A percentile compares a stretch with the other conserved stretches of the same genome.
These are phyloP conservation scores for Limonius californicus DNA, from an alignment of 1,140 invertebrate genomes.

Conservation along the genomic window DNA sequence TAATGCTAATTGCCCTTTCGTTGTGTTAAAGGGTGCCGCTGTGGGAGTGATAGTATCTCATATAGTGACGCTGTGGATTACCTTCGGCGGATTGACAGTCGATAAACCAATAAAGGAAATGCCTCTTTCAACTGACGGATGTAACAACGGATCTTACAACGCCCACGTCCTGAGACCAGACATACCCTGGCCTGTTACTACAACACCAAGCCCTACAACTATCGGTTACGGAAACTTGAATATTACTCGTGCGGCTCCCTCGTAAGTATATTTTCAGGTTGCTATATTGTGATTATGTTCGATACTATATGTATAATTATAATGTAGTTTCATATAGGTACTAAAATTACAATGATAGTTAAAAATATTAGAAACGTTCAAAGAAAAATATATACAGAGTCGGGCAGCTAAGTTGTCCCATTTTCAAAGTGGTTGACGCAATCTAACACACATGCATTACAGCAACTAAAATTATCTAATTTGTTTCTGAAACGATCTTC, in stretches of 20 bases:
- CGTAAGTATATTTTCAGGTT: slow-evolving; percentile 37
- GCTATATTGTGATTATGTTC: too few relatives aligned
- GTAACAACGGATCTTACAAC: slow-evolving; percentile 63
- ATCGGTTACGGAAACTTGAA: slow-evolving; percentile 28
- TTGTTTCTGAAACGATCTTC: too few relatives aligned
- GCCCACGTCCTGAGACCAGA: slow-evolving; percentile 13
- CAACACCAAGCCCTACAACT: slow-evolving; percentile 33
- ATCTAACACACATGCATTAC: too few relatives aligned
- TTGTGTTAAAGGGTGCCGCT: slow-evolving; percentile 55
- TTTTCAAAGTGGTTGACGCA: too few relatives aligned
- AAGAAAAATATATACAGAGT: too few relatives aligned
- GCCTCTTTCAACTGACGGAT: slow-evolving; percentile 58
- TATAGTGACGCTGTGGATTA: slow-evolving; percentile 62
- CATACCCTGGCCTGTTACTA: background rate
- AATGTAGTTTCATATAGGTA: too few relatives aligned
- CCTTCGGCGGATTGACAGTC: slow-evolving; percentile 57
- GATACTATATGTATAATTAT: too few relatives aligned
- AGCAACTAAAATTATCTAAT: too few relatives aligned
- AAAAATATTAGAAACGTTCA: too few relatives aligned
- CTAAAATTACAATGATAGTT: too few relatives aligned
- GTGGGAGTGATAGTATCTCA: slow-evolving; percentile 65
- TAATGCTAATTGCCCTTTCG: background rate
- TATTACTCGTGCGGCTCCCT: slow-evolving; percentile 25
- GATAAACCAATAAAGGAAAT: slow-evolving; percentile 50
- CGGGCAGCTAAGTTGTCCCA: too few relatives aligned